Conservation (phyloP, 2,888 invertebrate genomes). For the Habroteleia sp. region DNA sequence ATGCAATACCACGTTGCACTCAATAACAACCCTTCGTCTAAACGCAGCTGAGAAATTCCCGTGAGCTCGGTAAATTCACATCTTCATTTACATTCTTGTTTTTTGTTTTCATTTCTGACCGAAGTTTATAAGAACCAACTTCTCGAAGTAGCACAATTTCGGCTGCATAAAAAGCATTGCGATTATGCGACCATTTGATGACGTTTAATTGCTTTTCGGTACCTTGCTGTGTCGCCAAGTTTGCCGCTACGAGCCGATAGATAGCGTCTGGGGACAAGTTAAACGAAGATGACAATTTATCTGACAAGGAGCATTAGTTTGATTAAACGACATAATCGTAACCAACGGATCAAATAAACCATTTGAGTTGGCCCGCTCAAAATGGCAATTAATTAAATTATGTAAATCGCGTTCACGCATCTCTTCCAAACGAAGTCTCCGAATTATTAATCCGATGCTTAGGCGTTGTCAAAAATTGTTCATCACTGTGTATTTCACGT, state of each 20-base stretch:
- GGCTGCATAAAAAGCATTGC: conserved; percentile 22
- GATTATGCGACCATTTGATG: conserved; percentile 17
- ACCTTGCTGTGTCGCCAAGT: no score
- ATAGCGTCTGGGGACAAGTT: conserved; percentile 3
- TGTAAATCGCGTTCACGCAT: conserved; percentile 30
- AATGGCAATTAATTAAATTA: conserved; percentile 44
- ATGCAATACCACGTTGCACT: conserved; percentile 53
- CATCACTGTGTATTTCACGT: conserved; percentile 16
- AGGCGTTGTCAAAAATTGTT: conserved; percentile 24
- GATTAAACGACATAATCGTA: conserved; percentile 32
- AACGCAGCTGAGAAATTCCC: conserved; percentile 60
- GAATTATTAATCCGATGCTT: conserved; percentile 20
- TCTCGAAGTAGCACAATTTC: conserved; percentile 35
- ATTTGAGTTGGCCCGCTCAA: conserved; percentile 30
- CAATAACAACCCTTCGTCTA: conserved; percentile 48
- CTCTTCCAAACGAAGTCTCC: conserved; percentile 19
- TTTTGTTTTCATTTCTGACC: conserved; percentile 50
- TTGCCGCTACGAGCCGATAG: not conserved
- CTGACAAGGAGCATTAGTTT: conserved; percentile 21
- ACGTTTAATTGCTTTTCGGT: conserved; percentile 12
- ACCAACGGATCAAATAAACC: conserved; percentile 39
- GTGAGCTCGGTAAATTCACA: conserved; percentile 58
- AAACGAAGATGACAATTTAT: conserved; percentile 3
- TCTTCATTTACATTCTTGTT: conserved; percentile 55
- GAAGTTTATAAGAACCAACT: conserved; percentile 46